These are phyloP conservation scores for Dysmachus trigonus DNA, from an alignment of 2,888 invertebrate genomes.

Conservation along the genomic window DNA sequence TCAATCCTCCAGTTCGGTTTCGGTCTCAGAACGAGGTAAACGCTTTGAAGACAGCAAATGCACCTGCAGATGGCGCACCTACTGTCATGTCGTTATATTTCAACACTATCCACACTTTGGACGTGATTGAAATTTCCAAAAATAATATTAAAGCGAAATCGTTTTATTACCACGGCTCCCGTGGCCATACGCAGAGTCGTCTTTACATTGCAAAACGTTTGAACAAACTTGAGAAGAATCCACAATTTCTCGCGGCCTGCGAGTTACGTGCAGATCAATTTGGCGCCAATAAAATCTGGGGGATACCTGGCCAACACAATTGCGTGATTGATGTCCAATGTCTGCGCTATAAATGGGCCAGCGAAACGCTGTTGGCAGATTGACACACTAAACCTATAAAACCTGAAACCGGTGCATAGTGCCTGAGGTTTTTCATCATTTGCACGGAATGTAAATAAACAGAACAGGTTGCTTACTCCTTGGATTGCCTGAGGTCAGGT, in stretches of 20 bases:
- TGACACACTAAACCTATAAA: constrained; percentile 33
- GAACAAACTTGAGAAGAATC: not conserved
- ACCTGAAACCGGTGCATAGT: not conserved
- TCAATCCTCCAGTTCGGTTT: not conserved
- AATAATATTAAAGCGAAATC: constrained; percentile 31
- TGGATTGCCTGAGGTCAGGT: not conserved
- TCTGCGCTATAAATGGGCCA: not conserved
- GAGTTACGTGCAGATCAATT: not conserved
- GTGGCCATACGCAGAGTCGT: not conserved
- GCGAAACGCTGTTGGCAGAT: not conserved
- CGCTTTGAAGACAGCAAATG: not conserved
- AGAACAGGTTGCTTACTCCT: not conserved
- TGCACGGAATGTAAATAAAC: constrained; percentile 11
- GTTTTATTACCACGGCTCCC: not conserved
- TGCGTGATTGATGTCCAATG: not conserved
- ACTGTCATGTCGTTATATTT: not conserved
- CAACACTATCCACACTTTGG: not conserved
- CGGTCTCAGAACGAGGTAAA: not conserved
- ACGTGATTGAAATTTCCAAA: constrained; percentile 35
- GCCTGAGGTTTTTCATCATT: not conserved
- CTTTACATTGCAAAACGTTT: not conserved
- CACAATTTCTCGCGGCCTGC: not conserved
- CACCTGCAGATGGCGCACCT: not conserved
- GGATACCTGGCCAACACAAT: not conserved
- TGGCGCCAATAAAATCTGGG: not conserved